Evolutionary conservation across 2,113 vertebrate species (phyloP).

Genomic region (Tonatia bakeri): DNA sequence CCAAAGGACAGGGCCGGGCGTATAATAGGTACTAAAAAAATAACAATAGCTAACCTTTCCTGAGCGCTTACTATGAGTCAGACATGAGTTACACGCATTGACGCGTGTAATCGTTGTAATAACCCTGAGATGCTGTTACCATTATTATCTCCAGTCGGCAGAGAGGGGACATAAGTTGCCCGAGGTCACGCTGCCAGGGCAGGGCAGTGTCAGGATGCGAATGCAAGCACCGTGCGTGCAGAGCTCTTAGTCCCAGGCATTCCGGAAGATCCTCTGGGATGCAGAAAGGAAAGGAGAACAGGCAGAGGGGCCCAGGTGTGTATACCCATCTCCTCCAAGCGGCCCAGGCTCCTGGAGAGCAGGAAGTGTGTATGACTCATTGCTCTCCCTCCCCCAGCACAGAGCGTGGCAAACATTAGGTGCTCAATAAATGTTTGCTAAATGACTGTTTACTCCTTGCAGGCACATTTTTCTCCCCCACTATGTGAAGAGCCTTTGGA

Average conservation of each 20-base stretch:
- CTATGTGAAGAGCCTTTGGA: not conserved
- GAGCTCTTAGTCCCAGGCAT: not conserved
- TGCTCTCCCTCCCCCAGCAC: not conserved
- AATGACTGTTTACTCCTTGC: not conserved
- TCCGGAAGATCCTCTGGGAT: not conserved
- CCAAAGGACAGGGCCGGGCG: not conserved
- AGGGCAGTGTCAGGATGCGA: not conserved
- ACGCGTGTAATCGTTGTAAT: not conserved
- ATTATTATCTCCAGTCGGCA: not conserved
- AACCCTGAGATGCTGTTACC: not conserved
- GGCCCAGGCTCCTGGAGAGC: not conserved
- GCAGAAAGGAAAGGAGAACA: not conserved
- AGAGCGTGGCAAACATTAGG: not conserved
- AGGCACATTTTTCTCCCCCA: not conserved
- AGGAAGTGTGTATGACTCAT: not conserved
- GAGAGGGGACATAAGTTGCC: not conserved
- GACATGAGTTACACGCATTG: not conserved
- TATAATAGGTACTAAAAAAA: not conserved
- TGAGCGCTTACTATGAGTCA: not conserved
- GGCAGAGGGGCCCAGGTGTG: not conserved
- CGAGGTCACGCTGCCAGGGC: not conserved
- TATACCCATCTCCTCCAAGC: not conserved
- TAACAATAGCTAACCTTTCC: not conserved
- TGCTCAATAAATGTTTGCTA: not conserved
- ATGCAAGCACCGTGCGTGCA: not conserved